Evolutionary conservation across 2,113 vertebrate genomes (phyloP), one percentile per base, ranked within the genome.

Genomic region (Pholis gunnellus): DNA sequence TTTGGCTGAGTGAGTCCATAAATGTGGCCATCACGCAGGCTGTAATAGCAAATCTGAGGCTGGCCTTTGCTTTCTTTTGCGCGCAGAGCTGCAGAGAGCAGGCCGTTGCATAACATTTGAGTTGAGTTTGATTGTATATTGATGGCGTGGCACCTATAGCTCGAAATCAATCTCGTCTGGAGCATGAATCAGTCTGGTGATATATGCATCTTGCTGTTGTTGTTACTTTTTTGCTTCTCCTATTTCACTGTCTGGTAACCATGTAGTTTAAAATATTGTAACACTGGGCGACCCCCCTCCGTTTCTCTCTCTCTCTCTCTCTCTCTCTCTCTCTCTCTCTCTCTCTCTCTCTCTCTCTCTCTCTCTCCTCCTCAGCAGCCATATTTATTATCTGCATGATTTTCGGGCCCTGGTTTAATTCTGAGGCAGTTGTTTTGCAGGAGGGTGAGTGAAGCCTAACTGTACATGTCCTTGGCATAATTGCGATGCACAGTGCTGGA

Each of bases 381-480:
- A 96, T 91, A 86, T 97, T 97, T 96, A 96, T 97, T 95, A 88
- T 90, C 86, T 78, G 74, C 76, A 87, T 84, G 87, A 93, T 96
- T 95, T 95, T 92, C 93, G 91, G 94, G 61, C 80, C 81, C 59
- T 79, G 83, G 94, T 95, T 97, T 97, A 96, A 96, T 96, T 95
- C 92, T 93, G 95, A 96, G 95, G 95, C 95, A 95, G 95, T 97
- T 96, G 95, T 96, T 96, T 96, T 95, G 96, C 96, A 96, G 97
- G 96, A 97, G 97, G 96, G 96, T 97, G 96, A 97, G 96, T 96
- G 96, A 97, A 98, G 96, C 96, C 96, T 96, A 97, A 97, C 96
- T 97, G 97, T 97, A 97, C 96, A 96, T 95, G 96, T 97, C 96
- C 96, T 97, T 97, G 97, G 97, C 96, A 97, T 97, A 97, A 98